Evolutionary conservation across 2,888 invertebrate genomes (phyloP), one percentile per base, ranked within the genome.

Genomic region (Drosophila nigritarsus): DNA sequence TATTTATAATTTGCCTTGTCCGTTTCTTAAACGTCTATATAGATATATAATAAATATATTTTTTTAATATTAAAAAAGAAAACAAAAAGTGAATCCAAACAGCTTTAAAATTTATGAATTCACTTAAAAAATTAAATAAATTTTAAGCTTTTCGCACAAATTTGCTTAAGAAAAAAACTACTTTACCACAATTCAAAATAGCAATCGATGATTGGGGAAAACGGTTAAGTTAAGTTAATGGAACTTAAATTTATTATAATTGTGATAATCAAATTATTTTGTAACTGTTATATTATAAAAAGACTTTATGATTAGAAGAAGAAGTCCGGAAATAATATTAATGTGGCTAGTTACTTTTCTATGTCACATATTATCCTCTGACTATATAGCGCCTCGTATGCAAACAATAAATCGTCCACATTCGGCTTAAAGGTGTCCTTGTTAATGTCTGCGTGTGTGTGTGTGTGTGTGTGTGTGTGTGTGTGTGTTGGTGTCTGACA

Each of bases 401-500:
- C 75, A 72, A 80, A 80, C 38, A 81, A 72, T 72, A 80, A 87
- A 85, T 85, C 72, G 51, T 45, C 55, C 56, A 67, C 63, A 68
- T 70, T 69, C 56, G 32, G 65, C 71, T 78, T 66, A 45, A 71
- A 78, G 79, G 75, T 70, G 70, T 61, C 58, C 45, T 54, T 34
- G 42, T 56, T 54, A 30, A 42, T 70, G 36, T n/a, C 20, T 24
- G 2, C 24, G 24, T 24, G 38, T 27, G 11, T 51, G 7, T 50
- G 48, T 27, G 38, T 55, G 29, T 49, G 32, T 49, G 34, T 55
- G n/a, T 68, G 40, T 30, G 9, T 50, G 9, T 36, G 38, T 29
- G 29, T 29, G 29, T 18, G 34, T 50, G 32, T 36, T n/a, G 74
- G 34, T 55, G 54, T 40, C 34, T 53, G 50, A 71, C 65, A 75